Evolutionary conservation across 1,140 invertebrate species (phyloP), one percentile per base, ranked within the genome.

Genomic region (Pseudoatta argentina): DNA sequence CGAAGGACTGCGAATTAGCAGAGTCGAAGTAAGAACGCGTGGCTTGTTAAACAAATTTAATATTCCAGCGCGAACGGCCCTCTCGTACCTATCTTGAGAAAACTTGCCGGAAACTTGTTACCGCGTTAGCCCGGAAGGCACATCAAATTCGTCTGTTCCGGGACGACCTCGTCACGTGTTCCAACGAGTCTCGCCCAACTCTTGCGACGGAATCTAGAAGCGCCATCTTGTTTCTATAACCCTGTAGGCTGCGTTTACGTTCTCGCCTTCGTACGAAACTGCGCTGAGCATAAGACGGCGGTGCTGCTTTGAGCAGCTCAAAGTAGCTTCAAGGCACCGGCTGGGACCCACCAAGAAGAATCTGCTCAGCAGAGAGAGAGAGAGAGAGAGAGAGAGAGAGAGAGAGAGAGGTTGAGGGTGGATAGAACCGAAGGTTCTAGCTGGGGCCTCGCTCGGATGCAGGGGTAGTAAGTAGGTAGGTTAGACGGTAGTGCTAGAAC

Each of bases 41-140:
- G 88, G 92, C 91, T 93, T 92, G 91, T 93, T 93, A 92, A 95
- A 93, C 92, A 95, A 95, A 95, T 95, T 93, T 93, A 92, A 94
- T 94, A 93, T 93, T 93, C 89, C 86, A 63, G 67, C 64, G 82
- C 51, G 39, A 44, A 86, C 66, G 78, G 69, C 91, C 67, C 24
- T 14, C 55, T 55, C 53, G 39, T 51, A 73, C 66, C 73, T 48
- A 30, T 30, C 48, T 21, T 12, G 63, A 61, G 86, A 91, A 93
- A 94, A 94, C 93, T 94, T 94, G 86, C 71, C 53, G 79, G 85
- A 92, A 94, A 94, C 91, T 94, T 88, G 89, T 91, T 91, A 92
- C 92, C 91, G 93, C 91, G 90, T 93, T 93, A 93, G 91, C 92
- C 93, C 92, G 93, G 91, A 93, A 93, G 93, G 93, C 94, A 93